Conservation (phyloP, 2,888 invertebrate species). For the Galerucella calmariensis region DNA sequence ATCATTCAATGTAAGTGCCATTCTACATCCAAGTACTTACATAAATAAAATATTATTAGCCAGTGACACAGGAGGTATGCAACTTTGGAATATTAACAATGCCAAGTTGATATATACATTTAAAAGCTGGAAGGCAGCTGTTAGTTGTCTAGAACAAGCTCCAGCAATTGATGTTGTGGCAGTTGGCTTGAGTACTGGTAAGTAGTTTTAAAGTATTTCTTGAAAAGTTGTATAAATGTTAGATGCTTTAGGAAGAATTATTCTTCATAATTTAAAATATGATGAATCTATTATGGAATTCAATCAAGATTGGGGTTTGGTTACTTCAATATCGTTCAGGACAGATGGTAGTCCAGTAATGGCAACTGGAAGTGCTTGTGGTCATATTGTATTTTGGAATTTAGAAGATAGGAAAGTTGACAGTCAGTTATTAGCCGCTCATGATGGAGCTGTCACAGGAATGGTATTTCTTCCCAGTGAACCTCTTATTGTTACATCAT, state of each 20-base stretch:
- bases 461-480: conserved; percentile 87
- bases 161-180: conserved; percentile 94
- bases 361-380: conserved; percentile 77
- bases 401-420: conserved; percentile 83
- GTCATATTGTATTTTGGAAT: conserved; percentile 95
- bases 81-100: conserved; percentile 90
- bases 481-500: conserved; percentile 90
- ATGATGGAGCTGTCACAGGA: conserved; percentile 80
- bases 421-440: conserved; percentile 84
- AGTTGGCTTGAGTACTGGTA: conserved; percentile 83
- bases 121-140: conserved; percentile 79
- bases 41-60: conserved; percentile 93
- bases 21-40: conserved; percentile 95
- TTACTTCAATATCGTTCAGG: conserved; percentile 86
- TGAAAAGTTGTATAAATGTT: no score
- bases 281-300: conserved; percentile 87
- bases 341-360: conserved; percentile 87
- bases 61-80: conserved; percentile 84
- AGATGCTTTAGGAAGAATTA: conserved; percentile 67
- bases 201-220: not conserved
- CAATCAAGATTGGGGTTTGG: conserved; percentile 91
- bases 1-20: conserved; percentile 80
- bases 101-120: conserved; percentile 83
- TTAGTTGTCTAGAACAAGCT: conserved; percentile 84
- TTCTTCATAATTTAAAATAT: conserved; percentile 87